Evolutionary conservation across 2,888 invertebrate genomes (phyloP), one percentile per base, ranked within the genome.

Genomic region (Nineta flava): DNA sequence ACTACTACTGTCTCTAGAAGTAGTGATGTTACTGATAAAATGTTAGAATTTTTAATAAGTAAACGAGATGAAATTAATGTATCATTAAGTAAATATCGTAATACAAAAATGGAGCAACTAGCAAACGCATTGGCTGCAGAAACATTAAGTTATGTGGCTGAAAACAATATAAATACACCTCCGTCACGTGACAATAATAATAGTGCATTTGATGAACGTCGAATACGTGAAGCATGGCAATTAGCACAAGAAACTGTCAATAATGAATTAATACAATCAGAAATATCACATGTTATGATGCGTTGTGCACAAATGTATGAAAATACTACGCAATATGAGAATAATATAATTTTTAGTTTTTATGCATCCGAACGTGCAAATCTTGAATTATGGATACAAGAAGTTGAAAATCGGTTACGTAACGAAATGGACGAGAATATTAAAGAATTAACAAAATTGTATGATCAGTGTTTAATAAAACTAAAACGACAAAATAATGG

Each of bases 211-310:
- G 81, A 79, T 54, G 80, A 82, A 56, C 77, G 77, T 49, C 73
- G 83, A 34, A 78, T 84, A 16, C 77, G 83, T 31, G 82, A 82
- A 58, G 84, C 85, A 5, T 83, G 82, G 78, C 77, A 79, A 38
- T 73, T 80, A 52, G 86, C 87, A 1, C 79, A 83, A 49, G 83
- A 85, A 59, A 77, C 80, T 2, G 79, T 85, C 1, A 83, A 81
- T 57, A 76, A 79, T 2, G 84, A 84, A 62, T 69, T 87, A 26
- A 81, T 86, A 26, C 83, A 83, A 60, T 80, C 83, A 0, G 86
- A 86, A 66, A 82, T 86, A 53, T 76, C 81, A 15, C 81, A 84
- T 52, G 81, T 85, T 6, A 73, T 85, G 60, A 71, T 74, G 58
- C 73, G 81, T 40, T 83, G 81, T 50, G 82, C 82, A 5, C 79